These are phyloP conservation scores for Taenaris catops DNA, from an alignment of 2,888 invertebrate species.

Conservation along the genomic window DNA sequence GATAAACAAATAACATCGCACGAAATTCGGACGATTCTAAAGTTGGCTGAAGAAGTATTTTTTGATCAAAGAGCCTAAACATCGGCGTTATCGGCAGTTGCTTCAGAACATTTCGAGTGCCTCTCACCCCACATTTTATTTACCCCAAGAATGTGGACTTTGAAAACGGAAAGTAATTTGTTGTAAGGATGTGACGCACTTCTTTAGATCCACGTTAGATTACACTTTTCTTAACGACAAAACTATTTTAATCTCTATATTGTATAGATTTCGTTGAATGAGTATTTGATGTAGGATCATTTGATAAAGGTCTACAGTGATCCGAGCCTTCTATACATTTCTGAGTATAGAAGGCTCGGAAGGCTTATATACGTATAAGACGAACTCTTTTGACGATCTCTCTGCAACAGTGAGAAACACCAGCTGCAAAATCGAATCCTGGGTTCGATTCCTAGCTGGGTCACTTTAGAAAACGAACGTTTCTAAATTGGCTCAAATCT, in stretches of 20 bases:
- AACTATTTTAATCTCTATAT: slow-evolving; percentile 37
- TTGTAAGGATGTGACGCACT: slow-evolving; percentile 47
- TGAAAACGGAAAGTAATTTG: slow-evolving; percentile 66
- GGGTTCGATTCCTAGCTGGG: too few species aligned
- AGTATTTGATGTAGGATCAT: too few species aligned
- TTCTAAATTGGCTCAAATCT: too few species aligned
- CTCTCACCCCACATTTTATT: slow-evolving; percentile 53
- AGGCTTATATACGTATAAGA: too few species aligned
- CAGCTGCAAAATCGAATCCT: too few species aligned
- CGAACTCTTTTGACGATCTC: too few species aligned
- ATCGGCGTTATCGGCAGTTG: slow-evolving; percentile 38
- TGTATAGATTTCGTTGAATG: slow-evolving; percentile 12
- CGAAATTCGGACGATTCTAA: slow-evolving; percentile 31
- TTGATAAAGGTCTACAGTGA: too few species aligned
- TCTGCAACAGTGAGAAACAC: too few species aligned
- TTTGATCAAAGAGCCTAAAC: slow-evolving; percentile 51
- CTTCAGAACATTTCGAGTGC: slow-evolving; percentile 37
- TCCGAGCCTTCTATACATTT: too few species aligned
- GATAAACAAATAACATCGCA: slow-evolving; percentile 8
- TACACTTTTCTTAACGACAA: slow-evolving; percentile 34
- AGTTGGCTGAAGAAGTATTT: slow-evolving; percentile 52
- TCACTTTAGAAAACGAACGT: too few species aligned
- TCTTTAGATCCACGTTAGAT: slow-evolving; percentile 46
- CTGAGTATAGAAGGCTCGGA: too few species aligned
- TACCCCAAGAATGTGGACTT: slow-evolving; percentile 65